phyloP scores from a whole-genome alignment of 1,140 invertebrate genomes.

The Bombyx mori region ASM3026992v2 NC_085129.1:181501-182000 shows the following conservation, averaged over 20 bases:
- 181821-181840: background rate
- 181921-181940: too few relatives aligned
- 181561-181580: background rate
- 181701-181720: conserved; percentile 5
- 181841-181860: too few relatives aligned
- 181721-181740: conserved; percentile 3
- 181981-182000: background rate
- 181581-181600: background rate
- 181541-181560: conserved; percentile 1
- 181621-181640: background rate
- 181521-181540: conserved; percentile 15
- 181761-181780: conserved; percentile 4
- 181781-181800: background rate
- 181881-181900: too few relatives aligned
- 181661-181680: background rate
- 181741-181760: background rate
- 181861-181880: too few relatives aligned
- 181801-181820: conserved; percentile 1
- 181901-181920: too few relatives aligned
- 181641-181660: background rate
- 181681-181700: background rate
- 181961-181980: conserved; percentile 3
- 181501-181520: conserved; percentile 19
- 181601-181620: background rate
- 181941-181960: background rate